Evolutionary conservation across 2,888 invertebrate species (phyloP).

Genomic region (Hedychridium roseum): DNA sequence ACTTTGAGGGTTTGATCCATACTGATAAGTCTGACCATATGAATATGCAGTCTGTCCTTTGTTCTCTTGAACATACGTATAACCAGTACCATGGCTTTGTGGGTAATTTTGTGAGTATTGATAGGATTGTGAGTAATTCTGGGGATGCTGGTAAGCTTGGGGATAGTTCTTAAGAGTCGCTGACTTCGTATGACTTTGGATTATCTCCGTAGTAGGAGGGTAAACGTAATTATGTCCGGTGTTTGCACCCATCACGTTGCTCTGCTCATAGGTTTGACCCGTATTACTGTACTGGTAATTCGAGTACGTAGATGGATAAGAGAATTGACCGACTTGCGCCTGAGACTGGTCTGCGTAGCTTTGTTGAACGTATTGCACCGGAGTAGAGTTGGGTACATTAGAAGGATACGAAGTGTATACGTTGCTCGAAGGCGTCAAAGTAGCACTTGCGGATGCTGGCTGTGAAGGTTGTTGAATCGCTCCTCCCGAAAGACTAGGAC

Average conservation of each 20-base stretch:
- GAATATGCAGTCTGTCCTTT: conserved; percentile 72
- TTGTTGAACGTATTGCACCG: conserved; percentile 22
- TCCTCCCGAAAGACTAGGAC: conserved; percentile 5
- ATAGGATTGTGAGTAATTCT: conserved; percentile 40
- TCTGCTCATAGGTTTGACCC: conserved; percentile 49
- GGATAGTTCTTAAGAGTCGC: conserved; percentile 35
- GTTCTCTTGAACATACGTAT: conserved; percentile 34
- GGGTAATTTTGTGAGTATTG: conserved; percentile 43
- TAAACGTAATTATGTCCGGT: conserved; percentile 12
- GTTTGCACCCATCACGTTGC: conserved; percentile 47
- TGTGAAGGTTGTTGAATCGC: conserved; percentile 19
- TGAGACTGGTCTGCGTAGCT: conserved; percentile 20
- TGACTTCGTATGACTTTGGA: conserved; percentile 54
- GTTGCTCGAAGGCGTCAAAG: conserved; percentile 15
- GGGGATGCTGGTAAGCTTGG: conserved; percentile 39
- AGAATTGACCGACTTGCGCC: conserved; percentile 22
- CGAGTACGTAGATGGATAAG: conserved; percentile 43
- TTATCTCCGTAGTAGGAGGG: conserved; percentile 43
- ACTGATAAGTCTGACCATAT: conserved; percentile 63
- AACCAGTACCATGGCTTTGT: conserved; percentile 34
- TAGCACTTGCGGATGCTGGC: conserved; percentile 10
- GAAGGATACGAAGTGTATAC: conserved; percentile 16
- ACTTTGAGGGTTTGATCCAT: too few species aligned
- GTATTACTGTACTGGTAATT: conserved; percentile 40
- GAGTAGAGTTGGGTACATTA: conserved; percentile 10